Base-by-base conservation (phyloP, 2,797 vertebrate genomes). In the Alcedo atthis region DNA sequence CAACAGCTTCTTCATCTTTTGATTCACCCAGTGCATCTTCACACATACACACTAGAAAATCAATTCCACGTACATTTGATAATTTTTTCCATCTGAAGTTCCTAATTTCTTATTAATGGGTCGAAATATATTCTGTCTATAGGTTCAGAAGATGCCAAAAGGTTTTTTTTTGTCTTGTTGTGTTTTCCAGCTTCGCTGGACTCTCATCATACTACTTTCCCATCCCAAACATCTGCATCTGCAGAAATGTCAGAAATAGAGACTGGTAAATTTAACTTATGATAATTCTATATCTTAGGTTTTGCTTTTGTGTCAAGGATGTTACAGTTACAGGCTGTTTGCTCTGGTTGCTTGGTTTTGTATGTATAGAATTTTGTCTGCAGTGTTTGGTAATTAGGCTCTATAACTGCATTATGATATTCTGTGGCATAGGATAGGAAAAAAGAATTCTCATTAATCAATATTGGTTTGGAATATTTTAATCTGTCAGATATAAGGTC, bases 171-270 rank as follows among this genome's bases (percentile, higher is more conserved):
- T 88, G 26, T 25, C 75, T 86, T 78, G 3, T 79, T 80, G 63
- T 43, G 28, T 85, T 87, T 90, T 57, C 57, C 74, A 95, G 92
- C 88, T 91, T 83, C 92, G 45, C 18, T 83, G 86, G 85, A 86
- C 25, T 81, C 69, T 81, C 87, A 78, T 68, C 49, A 37, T 90
- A 57, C 75, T 86, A 49, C 22, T 86, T 93, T 49, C 37, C 83
- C 21, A 1, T 61, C 59, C 16, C 81, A 81, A 88, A 83, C 55
- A 81, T 90, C 80, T 94, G 57, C 73, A 67, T 89, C 88, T 81
- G 54, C 92, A 90, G 90, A 90, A 90, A 87, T 95, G 81, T 11
- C 88, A 87, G 30, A 92, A 88, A 12, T 79, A 94, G 37, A 90
- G 45, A 81, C 66, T 33, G 86, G 93, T 93, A 94, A 94, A 90